A percentile compares a stretch with the other conserved stretches of the same genome.
These are phyloP conservation scores for Whitmania pigra DNA, from an alignment of 1,140 invertebrate species.

Conservation along the genomic window DNA sequence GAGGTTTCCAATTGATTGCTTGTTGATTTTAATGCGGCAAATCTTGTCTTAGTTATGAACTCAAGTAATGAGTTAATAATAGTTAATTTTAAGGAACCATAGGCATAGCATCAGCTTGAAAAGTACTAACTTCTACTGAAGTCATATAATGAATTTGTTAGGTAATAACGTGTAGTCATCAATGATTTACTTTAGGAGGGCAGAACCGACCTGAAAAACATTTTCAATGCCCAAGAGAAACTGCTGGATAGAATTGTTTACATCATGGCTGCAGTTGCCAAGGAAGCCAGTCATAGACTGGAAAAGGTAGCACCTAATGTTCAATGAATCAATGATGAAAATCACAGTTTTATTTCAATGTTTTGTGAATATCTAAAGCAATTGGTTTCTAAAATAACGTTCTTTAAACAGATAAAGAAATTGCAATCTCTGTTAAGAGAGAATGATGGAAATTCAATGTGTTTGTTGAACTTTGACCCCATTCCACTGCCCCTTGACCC, in stretches of 20 bases:
- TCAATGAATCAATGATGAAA: too few relatives aligned
- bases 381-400: not conserved
- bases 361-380: too few relatives aligned
- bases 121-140: too few relatives aligned
- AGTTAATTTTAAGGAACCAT: too few relatives aligned
- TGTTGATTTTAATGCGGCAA: too few relatives aligned
- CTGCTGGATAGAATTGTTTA: conserved; percentile 82
- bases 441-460: conserved; percentile 62
- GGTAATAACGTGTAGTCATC: conserved; percentile 13
- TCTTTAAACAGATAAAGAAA: conserved; percentile 52
- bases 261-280: conserved; percentile 75
- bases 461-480: conserved; percentile 72
- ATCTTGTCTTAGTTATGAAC: too few relatives aligned
- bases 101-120: too few relatives aligned
- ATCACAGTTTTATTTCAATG: too few relatives aligned
- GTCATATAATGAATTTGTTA: too few relatives aligned
- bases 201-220: too few relatives aligned
- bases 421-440: conserved; percentile 66
- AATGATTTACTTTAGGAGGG: too few relatives aligned
- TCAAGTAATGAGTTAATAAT: too few relatives aligned
- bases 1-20: not conserved
- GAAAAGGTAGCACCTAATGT: conserved; percentile 54
- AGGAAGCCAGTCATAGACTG: conserved; percentile 77
- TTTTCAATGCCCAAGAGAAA: conserved; percentile 62
- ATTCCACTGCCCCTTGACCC: conserved; percentile 73